A percentile compares a stretch with the other conserved stretches of the same genome.
phyloP scores from a whole-genome alignment of 2,113 vertebrate genomes.

The Cyprinodon tularosa region DNA sequence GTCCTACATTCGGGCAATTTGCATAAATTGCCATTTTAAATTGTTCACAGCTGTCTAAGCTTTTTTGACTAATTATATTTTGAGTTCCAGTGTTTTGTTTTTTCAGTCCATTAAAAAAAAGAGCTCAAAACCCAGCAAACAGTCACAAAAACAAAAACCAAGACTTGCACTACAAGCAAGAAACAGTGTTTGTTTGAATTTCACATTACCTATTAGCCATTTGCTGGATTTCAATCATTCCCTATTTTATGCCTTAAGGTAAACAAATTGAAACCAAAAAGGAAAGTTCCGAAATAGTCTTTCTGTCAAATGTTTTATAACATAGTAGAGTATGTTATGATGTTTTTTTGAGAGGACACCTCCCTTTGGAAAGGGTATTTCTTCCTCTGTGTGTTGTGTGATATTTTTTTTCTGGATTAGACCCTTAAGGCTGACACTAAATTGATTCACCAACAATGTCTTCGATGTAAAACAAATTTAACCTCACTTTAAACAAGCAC shows the following conservation, averaged over 20 bases:
- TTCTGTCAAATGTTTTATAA: background rate
- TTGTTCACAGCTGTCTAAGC: conserved; percentile 75
- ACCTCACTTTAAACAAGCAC: too few relatives aligned
- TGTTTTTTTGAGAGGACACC: background rate
- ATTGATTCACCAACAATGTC: too few relatives aligned
- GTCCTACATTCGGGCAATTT: conserved; percentile 74
- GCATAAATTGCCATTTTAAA: conserved; percentile 77
- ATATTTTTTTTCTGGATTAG: too few relatives aligned
- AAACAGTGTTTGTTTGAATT: conserved; percentile 4
- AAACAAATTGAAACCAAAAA: background rate
- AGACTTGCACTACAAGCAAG: background rate
- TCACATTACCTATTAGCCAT: background rate
- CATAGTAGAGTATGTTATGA: background rate
- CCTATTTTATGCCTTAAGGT: background rate
- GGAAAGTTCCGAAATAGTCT: background rate
- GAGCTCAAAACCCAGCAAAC: conserved; percentile 12
- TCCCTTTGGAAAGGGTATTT: too few relatives aligned
- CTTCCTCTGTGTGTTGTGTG: too few relatives aligned
- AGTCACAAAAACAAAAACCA: background rate
- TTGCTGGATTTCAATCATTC: background rate
- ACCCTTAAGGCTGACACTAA: too few relatives aligned
- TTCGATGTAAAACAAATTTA: too few relatives aligned
- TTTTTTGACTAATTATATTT: conserved; percentile 78
- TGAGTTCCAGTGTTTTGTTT: conserved; percentile 51
- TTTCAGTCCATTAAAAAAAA: conserved; percentile 39